Evolutionary conservation across 2,113 vertebrate species (phyloP).

Genomic region (Pelobates fuscus): DNA sequence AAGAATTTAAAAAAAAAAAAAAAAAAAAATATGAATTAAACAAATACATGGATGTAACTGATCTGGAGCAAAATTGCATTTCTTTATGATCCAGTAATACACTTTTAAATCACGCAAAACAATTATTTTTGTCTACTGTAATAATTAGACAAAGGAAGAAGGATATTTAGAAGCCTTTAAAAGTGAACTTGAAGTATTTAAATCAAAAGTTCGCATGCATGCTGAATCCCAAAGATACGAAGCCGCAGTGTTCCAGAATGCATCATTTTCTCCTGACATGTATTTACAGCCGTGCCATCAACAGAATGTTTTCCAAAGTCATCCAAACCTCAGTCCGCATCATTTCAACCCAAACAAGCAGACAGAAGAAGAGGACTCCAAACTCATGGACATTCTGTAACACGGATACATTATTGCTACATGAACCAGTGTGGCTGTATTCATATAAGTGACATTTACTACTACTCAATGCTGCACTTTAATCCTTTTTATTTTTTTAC

Average conservation of each 20-base stretch:
- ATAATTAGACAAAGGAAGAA: slow-evolving; percentile 81
- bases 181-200: slow-evolving; percentile 90
- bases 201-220: slow-evolving; percentile 83
- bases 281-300: slow-evolving; percentile 75
- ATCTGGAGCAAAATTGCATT: too few relatives aligned
- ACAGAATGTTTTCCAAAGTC: slow-evolving; percentile 81
- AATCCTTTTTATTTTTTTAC: slow-evolving; percentile 65
- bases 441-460: slow-evolving; percentile 76
- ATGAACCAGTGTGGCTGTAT: slow-evolving; percentile 70
- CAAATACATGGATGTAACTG: too few relatives aligned
- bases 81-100: too few relatives aligned
- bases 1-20: too few relatives aligned
- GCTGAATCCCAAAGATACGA: slow-evolving; percentile 70
- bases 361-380: slow-evolving; percentile 89
- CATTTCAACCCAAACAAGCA: slow-evolving; percentile 72
- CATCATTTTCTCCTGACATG: slow-evolving; percentile 63
- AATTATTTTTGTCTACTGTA: slow-evolving; percentile 1
- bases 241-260: slow-evolving; percentile 60
- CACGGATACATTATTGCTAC: slow-evolving; percentile 65
- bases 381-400: slow-evolving; percentile 94
- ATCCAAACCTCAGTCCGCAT: slow-evolving; percentile 74
- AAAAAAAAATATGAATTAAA: too few relatives aligned
- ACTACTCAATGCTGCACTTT: slow-evolving; percentile 94
- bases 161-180: slow-evolving; percentile 94
- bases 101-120: too few relatives aligned